Conservation (phyloP, 2,888 invertebrate genomes). For the Cryptus viduatorius region DNA sequence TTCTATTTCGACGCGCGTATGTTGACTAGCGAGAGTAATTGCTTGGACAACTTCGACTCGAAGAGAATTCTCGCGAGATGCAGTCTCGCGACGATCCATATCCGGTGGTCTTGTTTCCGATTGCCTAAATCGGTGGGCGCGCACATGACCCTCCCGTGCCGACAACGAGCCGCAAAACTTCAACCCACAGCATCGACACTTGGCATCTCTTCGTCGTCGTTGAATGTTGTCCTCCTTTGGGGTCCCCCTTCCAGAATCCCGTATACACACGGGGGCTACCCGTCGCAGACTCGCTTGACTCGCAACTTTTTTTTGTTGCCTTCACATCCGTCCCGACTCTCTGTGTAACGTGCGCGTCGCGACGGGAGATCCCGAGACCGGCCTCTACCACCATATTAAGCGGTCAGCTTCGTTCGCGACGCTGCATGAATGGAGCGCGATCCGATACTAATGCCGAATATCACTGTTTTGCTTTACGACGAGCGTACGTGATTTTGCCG, state of each 20-base stretch:
- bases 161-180: neutral
- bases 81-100: slow-evolving; percentile 68
- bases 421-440: slow-evolving; percentile 77
- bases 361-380: slow-evolving; percentile 41
- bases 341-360: slow-evolving; percentile 43
- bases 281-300: slow-evolving; percentile 60
- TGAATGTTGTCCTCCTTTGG: no score
- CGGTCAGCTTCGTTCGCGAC: slow-evolving; percentile 69
- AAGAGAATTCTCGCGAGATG: slow-evolving; percentile 61
- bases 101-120: slow-evolving; percentile 71
- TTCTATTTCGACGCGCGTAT: no score
- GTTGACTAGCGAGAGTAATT: slow-evolving; percentile 57
- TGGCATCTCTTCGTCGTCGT: neutral
- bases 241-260: no score
- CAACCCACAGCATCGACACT: no score
- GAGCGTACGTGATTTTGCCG: slow-evolving; percentile 19
- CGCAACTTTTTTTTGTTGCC: slow-evolving; percentile 73
- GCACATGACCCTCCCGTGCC: slow-evolving; percentile 47
- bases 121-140: slow-evolving; percentile 74
- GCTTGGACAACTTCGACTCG: slow-evolving; percentile 69
- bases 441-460: slow-evolving; percentile 68
- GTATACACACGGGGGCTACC: no score
- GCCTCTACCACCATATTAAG: slow-evolving; percentile 77
- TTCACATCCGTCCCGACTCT: slow-evolving; percentile 37
- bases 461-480: slow-evolving; percentile 62